phyloP scores from a whole-genome alignment of 2,797 vertebrate species.

The Syndactyla subalaris region DNA sequence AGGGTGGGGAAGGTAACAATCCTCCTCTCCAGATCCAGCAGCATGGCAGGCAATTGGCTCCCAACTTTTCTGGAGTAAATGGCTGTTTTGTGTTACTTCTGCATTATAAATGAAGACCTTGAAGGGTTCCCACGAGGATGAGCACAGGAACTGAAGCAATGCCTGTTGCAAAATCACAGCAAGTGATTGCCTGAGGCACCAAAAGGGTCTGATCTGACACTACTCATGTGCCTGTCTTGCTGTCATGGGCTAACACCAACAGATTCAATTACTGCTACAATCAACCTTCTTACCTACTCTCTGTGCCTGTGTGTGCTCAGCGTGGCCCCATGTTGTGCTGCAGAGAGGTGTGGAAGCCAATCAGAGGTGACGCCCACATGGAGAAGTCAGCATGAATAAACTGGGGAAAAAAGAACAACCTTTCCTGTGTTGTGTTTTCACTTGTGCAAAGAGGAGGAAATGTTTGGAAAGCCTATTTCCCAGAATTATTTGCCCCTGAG shows the following conservation, averaged over 20 bases:
- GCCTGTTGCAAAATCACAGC: background rate
- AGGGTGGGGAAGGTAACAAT: background rate
- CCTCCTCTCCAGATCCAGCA: background rate
- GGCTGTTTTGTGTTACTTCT: background rate
- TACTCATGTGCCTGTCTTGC: background rate
- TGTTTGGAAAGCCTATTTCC: background rate
- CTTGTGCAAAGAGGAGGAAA: conserved; percentile 30
- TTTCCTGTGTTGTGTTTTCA: background rate
- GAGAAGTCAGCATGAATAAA: background rate
- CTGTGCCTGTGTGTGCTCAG: background rate
- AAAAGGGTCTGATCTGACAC: background rate
- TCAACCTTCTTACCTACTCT: background rate
- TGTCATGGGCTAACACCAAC: accelerated
- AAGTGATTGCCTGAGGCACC: background rate
- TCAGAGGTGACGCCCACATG: background rate
- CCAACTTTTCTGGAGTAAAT: background rate
- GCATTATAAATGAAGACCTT: background rate
- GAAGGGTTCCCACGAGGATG: background rate
- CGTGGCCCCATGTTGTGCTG: background rate
- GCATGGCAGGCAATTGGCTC: background rate
- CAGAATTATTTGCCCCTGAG: background rate
- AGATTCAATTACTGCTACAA: background rate
- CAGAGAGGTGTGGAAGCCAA: background rate
- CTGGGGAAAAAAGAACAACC: background rate
- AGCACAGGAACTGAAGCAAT: background rate